Conservation (phyloP, 2,113 vertebrate species). For the Tauraco erythrolophus region DNA sequence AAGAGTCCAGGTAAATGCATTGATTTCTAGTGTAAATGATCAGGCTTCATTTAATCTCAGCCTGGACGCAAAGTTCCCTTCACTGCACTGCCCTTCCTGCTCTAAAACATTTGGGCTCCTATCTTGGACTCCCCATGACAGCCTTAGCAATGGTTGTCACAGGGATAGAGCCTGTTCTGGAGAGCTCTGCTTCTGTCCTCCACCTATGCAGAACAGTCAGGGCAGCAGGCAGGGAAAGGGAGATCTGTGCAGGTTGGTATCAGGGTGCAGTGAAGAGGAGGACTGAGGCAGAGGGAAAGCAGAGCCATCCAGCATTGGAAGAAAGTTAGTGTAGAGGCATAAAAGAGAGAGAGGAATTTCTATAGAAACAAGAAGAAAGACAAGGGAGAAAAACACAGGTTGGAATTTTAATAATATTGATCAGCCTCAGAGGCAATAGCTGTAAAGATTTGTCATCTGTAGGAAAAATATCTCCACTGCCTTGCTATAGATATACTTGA, state of each 20-base stretch:
- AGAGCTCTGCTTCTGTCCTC: neutral
- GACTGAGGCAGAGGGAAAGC: neutral
- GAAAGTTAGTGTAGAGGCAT: neutral
- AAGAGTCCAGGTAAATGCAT: neutral
- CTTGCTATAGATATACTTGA: neutral
- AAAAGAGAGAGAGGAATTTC: neutral
- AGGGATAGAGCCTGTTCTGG: neutral
- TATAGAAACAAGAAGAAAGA: slow-evolving; percentile 14
- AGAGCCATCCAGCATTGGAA: neutral
- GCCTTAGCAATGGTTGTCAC: neutral
- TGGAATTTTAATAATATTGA: slow-evolving; percentile 43
- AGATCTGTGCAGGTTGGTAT: fast-evolving
- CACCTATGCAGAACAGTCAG: fast-evolving
- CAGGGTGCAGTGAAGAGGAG: neutral
- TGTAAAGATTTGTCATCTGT: neutral
- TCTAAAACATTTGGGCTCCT: neutral
- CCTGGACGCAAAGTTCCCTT: neutral
- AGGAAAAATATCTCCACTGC: neutral
- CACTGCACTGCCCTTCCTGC: neutral
- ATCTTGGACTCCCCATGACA: neutral
- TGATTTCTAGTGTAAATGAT: neutral
- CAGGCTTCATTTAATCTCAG: neutral
- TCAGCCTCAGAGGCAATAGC: slow-evolving; percentile 4
- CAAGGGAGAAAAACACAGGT: neutral
- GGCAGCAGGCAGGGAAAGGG: fast-evolving